A percentile compares a stretch with the other conserved stretches of the same genome.
Evolutionary conservation across 2,888 invertebrate species (phyloP).

Genomic region (Erebia ligea): DNA sequence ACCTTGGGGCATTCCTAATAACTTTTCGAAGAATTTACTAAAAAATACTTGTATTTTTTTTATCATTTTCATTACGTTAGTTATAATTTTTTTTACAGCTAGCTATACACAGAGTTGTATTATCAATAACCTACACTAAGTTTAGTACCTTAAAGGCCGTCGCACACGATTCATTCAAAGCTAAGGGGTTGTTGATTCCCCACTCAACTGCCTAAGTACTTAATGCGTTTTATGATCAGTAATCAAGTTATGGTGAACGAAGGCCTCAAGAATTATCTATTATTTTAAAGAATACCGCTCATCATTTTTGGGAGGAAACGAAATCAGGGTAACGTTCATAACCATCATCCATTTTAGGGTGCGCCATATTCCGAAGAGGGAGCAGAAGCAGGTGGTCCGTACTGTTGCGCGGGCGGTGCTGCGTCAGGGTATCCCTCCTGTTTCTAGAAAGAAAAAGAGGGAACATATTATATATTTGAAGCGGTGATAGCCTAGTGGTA

Average conservation of each 20-base stretch:
- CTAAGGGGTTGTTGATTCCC: no score
- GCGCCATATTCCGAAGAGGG: conserved; percentile 85
- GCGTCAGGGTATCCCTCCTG: conserved; percentile 83
- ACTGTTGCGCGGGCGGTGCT: conserved; percentile 65
- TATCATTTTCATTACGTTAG: no score
- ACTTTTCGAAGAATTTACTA: no score
- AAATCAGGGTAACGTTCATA: neutral
- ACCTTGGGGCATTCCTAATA: no score
- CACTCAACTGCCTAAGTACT: neutral
- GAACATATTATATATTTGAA: neutral
- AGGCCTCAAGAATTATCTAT: neutral
- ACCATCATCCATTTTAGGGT: conserved; percentile 56
- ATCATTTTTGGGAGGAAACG: conserved; percentile 4
- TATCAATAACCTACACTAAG: no score
- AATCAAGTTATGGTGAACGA: neutral
- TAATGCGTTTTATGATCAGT: neutral
- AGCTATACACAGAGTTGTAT: no score
- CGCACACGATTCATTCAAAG: no score
- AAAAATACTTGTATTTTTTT: no score
- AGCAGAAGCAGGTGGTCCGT: conserved; percentile 76
- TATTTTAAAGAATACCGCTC: neutral
- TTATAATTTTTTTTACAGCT: no score
- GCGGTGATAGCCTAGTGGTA: neutral
- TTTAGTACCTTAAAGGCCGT: no score
- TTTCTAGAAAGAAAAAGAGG: conserved; percentile 66